Conservation (phyloP, 2,888 invertebrate genomes). For the Hydrotaea cyrtoneurina region DNA sequence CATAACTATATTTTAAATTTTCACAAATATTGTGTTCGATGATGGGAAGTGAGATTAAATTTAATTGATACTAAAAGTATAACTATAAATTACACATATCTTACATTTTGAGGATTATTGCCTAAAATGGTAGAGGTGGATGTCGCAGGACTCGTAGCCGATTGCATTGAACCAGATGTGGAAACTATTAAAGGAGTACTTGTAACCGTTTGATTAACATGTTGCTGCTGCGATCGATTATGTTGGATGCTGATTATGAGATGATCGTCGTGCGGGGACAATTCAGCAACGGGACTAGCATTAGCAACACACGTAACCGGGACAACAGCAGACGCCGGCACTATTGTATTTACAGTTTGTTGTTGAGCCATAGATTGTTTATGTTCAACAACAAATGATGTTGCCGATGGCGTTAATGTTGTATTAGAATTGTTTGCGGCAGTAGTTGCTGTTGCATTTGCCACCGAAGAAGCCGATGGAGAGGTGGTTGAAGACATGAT, state of each 20-base stretch:
- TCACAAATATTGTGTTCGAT: too few species aligned
- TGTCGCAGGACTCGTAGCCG: slow-evolving; percentile 32
- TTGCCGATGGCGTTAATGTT: slow-evolving; percentile 72
- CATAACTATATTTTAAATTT: background rate
- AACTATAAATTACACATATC: slow-evolving; percentile 15
- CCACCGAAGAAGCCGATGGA: slow-evolving; percentile 32
- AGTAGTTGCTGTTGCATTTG: slow-evolving; percentile 59
- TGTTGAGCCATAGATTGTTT: slow-evolving; percentile 53
- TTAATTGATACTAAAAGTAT: background rate
- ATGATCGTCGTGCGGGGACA: slow-evolving; percentile 46
- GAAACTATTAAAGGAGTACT: slow-evolving; percentile 33
- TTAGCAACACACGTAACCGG: slow-evolving; percentile 28
- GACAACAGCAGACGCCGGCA: slow-evolving; percentile 15
- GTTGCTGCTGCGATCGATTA: slow-evolving; percentile 41
- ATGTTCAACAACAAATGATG: slow-evolving; percentile 46
- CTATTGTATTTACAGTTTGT: slow-evolving; percentile 41
- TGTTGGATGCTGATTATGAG: slow-evolving; percentile 40
- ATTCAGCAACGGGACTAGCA: slow-evolving; percentile 29
- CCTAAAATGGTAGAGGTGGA: slow-evolving; percentile 61
- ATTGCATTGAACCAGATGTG: slow-evolving; percentile 17
- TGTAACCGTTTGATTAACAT: slow-evolving; percentile 32
- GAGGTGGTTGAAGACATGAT: slow-evolving; percentile 61
- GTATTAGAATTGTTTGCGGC: slow-evolving; percentile 80
- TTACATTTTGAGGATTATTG: slow-evolving; percentile 69
- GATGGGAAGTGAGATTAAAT: too few species aligned